Percentiles rank a stretch among this genome's conserved stretches.
phyloP scores from a whole-genome alignment of 2,113 vertebrate species.

The Numida meleagris region DNA sequence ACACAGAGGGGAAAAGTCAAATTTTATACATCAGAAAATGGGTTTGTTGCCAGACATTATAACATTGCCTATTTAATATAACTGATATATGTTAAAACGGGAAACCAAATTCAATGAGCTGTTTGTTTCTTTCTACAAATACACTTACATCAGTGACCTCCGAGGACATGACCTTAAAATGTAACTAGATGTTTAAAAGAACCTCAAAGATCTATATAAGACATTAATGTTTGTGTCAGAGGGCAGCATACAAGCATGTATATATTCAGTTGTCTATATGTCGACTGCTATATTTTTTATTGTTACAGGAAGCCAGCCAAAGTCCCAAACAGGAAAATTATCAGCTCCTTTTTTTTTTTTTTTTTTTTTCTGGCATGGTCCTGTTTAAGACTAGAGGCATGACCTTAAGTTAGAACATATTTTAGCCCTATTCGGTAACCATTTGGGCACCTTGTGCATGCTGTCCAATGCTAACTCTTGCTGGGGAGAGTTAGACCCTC shows the following conservation, averaged over 20 bases:
- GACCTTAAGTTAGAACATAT: constrained; percentile 46
- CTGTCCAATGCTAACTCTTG: not conserved
- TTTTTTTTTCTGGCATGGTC: not conserved
- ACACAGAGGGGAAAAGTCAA: constrained; percentile 64
- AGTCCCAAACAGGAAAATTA: constrained; percentile 72
- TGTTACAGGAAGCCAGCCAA: constrained; percentile 72
- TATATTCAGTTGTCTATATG: constrained; percentile 71
- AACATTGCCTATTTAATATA: constrained; percentile 61
- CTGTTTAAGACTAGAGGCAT: constrained; percentile 40
- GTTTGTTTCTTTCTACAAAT: constrained; percentile 69
- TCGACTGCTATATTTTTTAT: constrained; percentile 66
- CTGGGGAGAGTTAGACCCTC: constrained; percentile 14
- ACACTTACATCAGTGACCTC: constrained; percentile 69
- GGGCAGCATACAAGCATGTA: constrained; percentile 48
- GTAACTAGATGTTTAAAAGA: constrained; percentile 71
- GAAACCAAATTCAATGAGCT: constrained; percentile 71
- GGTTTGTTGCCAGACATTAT: constrained; percentile 62
- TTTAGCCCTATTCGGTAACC: constrained; percentile 57
- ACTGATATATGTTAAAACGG: constrained; percentile 67
- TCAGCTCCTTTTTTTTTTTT: not conserved
- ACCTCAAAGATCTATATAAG: constrained; percentile 68
- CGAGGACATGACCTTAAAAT: constrained; percentile 72
- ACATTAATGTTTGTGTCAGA: constrained; percentile 73
- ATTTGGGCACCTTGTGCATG: constrained; percentile 24
- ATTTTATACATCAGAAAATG: constrained; percentile 60